Percentiles rank a stretch among this genome's conserved stretches.
phyloP scores from a whole-genome alignment of 2,113 vertebrate species.

The Psophia crepitans region DNA sequence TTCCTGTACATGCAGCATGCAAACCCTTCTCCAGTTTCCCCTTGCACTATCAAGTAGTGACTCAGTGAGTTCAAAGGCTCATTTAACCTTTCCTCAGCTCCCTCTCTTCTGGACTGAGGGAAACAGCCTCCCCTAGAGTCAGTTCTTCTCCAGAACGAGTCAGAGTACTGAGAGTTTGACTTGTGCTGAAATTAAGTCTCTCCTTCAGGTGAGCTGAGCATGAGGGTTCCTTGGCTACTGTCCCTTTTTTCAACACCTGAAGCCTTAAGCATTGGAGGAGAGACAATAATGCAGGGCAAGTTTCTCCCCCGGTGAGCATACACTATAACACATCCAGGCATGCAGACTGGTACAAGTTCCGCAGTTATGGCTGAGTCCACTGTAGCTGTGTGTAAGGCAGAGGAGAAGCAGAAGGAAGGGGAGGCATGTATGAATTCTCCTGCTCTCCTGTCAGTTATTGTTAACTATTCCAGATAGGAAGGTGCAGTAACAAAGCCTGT shows the following conservation, averaged over 20 bases:
- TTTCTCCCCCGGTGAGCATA: fast-evolving
- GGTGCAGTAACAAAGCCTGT: background rate
- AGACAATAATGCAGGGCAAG: background rate
- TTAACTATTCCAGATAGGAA: background rate
- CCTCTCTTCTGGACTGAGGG: background rate
- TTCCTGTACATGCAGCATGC: background rate
- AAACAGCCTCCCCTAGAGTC: background rate
- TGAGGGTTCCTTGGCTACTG: fast-evolving
- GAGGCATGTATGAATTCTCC: background rate
- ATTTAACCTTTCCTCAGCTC: background rate
- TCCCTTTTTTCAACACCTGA: background rate
- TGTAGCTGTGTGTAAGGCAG: fast-evolving
- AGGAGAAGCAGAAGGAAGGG: background rate
- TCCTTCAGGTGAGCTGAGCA: too few species aligned
- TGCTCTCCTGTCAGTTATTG: background rate
- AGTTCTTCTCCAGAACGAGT: background rate
- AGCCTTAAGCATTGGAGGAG: background rate
- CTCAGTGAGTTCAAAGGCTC: background rate
- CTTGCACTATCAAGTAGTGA: background rate
- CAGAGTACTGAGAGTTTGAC: background rate
- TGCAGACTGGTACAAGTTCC: background rate
- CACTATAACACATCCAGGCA: background rate
- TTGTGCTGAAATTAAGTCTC: background rate
- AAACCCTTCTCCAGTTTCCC: background rate
- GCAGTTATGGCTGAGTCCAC: fast-evolving